Percentiles rank a stretch among this genome's conserved stretches.
Evolutionary conservation across 2,113 vertebrate genomes (phyloP).

Genomic region (Macaca fascicularis): DNA sequence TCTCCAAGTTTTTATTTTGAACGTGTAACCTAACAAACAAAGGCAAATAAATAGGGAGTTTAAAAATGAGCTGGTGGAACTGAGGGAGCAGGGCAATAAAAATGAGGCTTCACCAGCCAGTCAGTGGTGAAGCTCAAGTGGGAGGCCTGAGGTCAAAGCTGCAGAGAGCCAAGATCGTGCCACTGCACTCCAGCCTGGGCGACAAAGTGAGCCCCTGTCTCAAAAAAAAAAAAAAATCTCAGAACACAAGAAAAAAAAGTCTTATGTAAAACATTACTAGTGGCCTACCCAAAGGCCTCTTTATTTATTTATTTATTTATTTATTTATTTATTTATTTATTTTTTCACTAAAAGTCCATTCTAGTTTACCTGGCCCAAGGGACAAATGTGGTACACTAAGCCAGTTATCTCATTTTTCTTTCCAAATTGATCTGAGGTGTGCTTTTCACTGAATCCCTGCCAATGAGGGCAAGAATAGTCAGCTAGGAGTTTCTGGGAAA

Average conservation of each 20-base stretch:
- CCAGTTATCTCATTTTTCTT: background rate
- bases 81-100: background rate
- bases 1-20: background rate
- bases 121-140: background rate
- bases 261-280: background rate
- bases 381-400: background rate
- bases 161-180: too few species aligned
- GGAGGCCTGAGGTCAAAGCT: too few species aligned
- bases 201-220: background rate
- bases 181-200: too few species aligned
- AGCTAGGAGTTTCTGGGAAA: background rate
- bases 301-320: background rate
- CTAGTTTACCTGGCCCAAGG: background rate
- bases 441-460: background rate
- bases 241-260: background rate
- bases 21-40: background rate
- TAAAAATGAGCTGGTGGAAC: background rate
- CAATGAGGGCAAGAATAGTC: background rate
- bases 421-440: background rate
- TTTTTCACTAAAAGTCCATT: background rate
- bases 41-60: background rate
- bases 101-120: background rate
- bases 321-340: background rate
- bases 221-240: background rate
- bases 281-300: background rate